Conservation (phyloP, 2,797 vertebrate genomes). For the Passerculus sandwichensis region DNA sequence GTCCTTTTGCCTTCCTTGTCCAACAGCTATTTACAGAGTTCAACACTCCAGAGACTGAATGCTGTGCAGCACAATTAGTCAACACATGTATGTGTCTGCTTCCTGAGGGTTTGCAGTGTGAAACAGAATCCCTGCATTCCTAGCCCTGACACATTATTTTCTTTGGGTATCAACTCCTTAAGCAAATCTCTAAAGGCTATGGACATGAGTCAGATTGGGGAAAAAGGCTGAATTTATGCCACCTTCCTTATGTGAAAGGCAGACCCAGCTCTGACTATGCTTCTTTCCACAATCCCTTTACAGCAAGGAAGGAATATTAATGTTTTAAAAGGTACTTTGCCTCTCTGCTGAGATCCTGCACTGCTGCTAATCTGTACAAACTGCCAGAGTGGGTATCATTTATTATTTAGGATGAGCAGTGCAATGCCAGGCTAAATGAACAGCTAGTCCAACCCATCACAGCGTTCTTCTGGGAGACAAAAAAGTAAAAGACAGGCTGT, state of each 20-base stretch:
- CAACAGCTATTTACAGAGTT: neutral
- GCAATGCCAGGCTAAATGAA: conserved; percentile 8
- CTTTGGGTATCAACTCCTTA: neutral
- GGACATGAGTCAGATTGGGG: neutral
- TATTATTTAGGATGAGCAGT: conserved; percentile 53
- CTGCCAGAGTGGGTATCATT: conserved; percentile 11
- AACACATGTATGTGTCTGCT: neutral
- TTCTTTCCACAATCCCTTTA: neutral
- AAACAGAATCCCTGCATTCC: neutral
- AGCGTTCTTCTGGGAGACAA: neutral
- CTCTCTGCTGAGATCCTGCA: neutral
- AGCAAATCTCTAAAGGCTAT: neutral
- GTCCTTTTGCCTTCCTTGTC: neutral
- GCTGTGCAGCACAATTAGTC: neutral
- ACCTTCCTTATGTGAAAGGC: neutral
- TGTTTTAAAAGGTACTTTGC: conserved; percentile 41
- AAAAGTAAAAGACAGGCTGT: neutral
- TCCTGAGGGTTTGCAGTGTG: neutral
- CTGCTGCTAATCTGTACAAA: conserved; percentile 25
- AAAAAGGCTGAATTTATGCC: neutral
- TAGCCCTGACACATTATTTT: neutral
- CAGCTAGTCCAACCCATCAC: neutral
- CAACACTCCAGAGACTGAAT: neutral
- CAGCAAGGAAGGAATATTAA: conserved; percentile 21
- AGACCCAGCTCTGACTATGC: neutral